phyloP scores from a whole-genome alignment of 2,797 vertebrate species.

The Cygnus olor region DNA sequence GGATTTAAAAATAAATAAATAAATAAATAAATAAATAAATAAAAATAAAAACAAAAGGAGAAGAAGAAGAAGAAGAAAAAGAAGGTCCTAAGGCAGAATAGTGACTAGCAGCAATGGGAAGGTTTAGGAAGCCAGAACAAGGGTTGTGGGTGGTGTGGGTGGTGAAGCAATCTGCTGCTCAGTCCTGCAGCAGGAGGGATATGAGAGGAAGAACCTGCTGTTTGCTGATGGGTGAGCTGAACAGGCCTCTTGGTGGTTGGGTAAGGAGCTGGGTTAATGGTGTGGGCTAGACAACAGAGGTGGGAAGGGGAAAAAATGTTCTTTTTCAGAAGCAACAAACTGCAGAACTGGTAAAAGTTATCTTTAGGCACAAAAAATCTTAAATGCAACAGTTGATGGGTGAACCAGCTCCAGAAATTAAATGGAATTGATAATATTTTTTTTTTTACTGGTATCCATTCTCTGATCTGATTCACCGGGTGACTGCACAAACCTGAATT shows the following conservation, averaged over 20 bases:
- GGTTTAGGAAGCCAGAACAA: background rate
- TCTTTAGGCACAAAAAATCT: background rate
- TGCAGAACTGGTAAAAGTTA: background rate
- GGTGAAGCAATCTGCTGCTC: background rate
- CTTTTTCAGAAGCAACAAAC: background rate
- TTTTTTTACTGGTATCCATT: background rate
- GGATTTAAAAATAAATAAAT: background rate
- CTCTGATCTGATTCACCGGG: background rate
- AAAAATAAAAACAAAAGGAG: too few species aligned
- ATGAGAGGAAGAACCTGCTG: background rate
- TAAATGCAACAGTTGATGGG: background rate
- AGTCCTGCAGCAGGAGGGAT: background rate
- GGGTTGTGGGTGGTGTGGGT: background rate
- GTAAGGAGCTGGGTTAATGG: background rate
- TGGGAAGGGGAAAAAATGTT: too few species aligned
- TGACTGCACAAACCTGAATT: background rate
- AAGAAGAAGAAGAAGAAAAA: too few species aligned
- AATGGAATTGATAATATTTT: background rate
- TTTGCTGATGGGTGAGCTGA: background rate
- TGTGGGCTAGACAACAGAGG: background rate
- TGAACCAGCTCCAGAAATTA: background rate
- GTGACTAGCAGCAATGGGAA: background rate
- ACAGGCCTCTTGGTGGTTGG: background rate
- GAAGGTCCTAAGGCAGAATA: background rate
- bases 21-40: background rate